Base-by-base conservation (phyloP, 2,888 invertebrate genomes). In the Odontothrips loti region DNA sequence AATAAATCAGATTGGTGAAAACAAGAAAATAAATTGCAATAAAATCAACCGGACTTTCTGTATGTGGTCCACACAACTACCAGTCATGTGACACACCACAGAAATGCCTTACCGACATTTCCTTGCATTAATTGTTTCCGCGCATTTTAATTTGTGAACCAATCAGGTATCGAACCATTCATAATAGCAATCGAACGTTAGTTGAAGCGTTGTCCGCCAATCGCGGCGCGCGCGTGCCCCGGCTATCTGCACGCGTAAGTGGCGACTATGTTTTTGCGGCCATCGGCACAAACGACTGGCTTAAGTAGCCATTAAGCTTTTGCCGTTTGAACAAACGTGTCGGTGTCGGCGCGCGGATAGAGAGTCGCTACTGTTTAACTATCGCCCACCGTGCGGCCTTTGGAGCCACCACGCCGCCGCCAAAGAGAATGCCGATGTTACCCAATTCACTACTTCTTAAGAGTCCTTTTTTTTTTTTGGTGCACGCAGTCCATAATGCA, bases 281-380 rank as follows among this genome's bases (percentile, higher is more conserved):
- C 58, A 58, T 58, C 58, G n/a, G 58, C 34, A 43, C 20, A 58
- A 58, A 58, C 68, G 68, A n/a, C 23, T n/a, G 27, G 68, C 68
- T 75, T 75, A 75, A 75, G 68, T 23, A 75, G 68, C 68, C 68
- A 75, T 75, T 27, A 75, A 75, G 68, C 58, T 58, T 58, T 58
- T 58, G 58, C 58, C 20, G 27, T 75, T 75, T 27, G 68, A 75
- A 75, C 68, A 27, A 43, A 12, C 68, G 68, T 75, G 68, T 75
- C 27, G 68, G 68, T 10, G 27, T n/a, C n/a, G n/a, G n/a, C n/a
- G 68, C 68, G 68, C 27, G 27, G 20, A 20, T 75, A 58, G 10
- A 58, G 20, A 58, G 58, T 58, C 58, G 58, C 58, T 58, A 58
- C 58, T 58, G 58, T 58, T 58, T 58, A 75, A 75, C 68, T 75